Percentiles rank a stretch among this genome's conserved stretches.
These are phyloP conservation scores for Lycaena phlaeas DNA, from an alignment of 2,888 invertebrate genomes.

Conservation along the genomic window DNA sequence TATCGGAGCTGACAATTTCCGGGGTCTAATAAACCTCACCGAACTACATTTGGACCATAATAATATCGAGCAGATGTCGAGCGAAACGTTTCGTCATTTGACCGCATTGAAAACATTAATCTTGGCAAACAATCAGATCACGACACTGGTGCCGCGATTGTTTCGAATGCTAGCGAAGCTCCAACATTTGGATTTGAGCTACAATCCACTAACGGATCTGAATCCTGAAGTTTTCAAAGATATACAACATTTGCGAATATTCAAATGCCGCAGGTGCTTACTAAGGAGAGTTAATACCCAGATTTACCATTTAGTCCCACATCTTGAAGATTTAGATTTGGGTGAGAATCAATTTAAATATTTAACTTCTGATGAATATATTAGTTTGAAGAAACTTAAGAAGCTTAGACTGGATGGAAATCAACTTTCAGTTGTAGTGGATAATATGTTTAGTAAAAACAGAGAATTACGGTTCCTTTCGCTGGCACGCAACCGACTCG, in stretches of 20 bases:
- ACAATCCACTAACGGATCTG: conserved; percentile 81
- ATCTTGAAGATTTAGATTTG: conserved; percentile 81
- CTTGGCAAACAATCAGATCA: conserved; percentile 78
- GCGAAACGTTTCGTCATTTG: conserved; percentile 82
- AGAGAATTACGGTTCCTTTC: conserved; percentile 68
- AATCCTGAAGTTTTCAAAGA: conserved; percentile 87
- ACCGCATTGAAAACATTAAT: conserved; percentile 78
- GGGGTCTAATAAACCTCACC: conserved; percentile 81
- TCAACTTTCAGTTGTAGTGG: conserved; percentile 81
- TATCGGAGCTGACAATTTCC: conserved; percentile 81
- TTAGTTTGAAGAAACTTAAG: conserved; percentile 76
- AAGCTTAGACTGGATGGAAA: conserved; percentile 82
- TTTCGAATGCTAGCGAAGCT: conserved; percentile 83
- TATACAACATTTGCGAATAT: conserved; percentile 78
- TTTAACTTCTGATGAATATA: conserved; percentile 80
- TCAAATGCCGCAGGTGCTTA: conserved; percentile 82
- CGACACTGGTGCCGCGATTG: conserved; percentile 78
- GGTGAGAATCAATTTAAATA: conserved; percentile 85
- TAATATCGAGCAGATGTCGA: conserved; percentile 81
- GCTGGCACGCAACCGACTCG: conserved; percentile 81
- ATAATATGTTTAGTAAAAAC: conserved; percentile 77
- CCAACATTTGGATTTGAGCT: conserved; percentile 80
- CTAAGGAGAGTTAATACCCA: conserved; percentile 83
- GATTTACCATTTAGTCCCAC: conserved; percentile 82
- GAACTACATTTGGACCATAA: conserved; percentile 83